Evolutionary conservation across 2,797 vertebrate species (phyloP).

Genomic region (Clarias platycephalus): DNA sequence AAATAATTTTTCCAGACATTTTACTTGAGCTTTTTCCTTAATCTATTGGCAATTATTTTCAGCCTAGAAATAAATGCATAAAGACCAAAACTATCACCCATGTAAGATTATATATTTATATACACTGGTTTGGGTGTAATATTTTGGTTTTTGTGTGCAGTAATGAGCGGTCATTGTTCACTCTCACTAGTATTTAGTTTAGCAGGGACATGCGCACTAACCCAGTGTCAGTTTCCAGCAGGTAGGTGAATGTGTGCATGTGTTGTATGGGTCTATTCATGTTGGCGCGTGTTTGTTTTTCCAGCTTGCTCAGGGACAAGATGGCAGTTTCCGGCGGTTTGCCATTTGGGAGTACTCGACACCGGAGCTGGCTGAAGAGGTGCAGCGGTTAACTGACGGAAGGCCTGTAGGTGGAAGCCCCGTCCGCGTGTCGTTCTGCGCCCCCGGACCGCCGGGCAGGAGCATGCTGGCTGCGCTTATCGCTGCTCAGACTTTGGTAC

Average conservation of each 20-base stretch:
- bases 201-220: background rate
- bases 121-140: no score
- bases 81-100: background rate
- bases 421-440: constrained; percentile 90
- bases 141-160: background rate
- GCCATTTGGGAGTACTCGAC: constrained; percentile 87
- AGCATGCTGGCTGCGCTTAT: constrained; percentile 93
- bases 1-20: no score
- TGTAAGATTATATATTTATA: background rate
- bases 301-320: constrained; percentile 90
- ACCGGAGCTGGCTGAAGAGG: constrained; percentile 80
- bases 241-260: background rate
- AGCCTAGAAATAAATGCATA: background rate
- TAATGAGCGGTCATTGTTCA: background rate
- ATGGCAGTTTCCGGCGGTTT: constrained; percentile 88
- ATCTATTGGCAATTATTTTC: background rate
- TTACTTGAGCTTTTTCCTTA: background rate
- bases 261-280: background rate
- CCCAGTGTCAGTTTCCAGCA: background rate
- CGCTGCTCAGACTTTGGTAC: constrained; percentile 89
- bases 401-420: constrained; percentile 74
- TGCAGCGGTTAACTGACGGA: constrained; percentile 75
- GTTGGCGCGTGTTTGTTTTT: background rate
- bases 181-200: background rate
- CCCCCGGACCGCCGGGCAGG: constrained; percentile 87